These are phyloP conservation scores for Metridium senile DNA, from an alignment of 92 coral and sea anemone genomes.

Conservation along the genomic window DNA sequence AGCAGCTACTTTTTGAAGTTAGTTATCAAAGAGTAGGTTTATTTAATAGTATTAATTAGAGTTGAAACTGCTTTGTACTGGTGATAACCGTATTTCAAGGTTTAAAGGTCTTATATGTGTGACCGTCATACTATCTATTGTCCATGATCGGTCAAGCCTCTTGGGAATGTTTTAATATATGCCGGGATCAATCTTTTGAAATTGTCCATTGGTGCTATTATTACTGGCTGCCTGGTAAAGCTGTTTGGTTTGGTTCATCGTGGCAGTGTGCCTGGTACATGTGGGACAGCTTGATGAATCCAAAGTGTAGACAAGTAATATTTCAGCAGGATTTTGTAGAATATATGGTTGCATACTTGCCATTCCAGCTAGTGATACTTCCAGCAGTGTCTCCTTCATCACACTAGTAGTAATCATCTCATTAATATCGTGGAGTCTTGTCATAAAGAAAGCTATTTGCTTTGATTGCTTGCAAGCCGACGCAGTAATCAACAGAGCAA, in stretches of 20 bases:
- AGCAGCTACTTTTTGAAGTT: background rate
- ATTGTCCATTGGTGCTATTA: constrained; percentile 15
- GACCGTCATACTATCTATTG: background rate
- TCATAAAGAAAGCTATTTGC: background rate
- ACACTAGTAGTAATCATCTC: background rate
- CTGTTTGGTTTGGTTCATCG: background rate
- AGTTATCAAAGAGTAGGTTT: background rate
- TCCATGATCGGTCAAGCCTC: constrained; percentile 17
- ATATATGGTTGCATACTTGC: constrained; percentile 39
- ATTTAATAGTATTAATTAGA: background rate
- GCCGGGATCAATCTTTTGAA: constrained; percentile 2
- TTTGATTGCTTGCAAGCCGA: background rate
- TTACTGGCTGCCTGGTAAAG: constrained; percentile 5
- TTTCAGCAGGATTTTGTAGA: constrained; percentile 18
- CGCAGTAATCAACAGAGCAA: background rate
- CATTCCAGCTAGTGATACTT: constrained; percentile 36
- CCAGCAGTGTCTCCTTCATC: constrained; percentile 13
- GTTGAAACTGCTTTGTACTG: background rate
- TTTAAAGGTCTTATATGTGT: constrained; percentile 31
- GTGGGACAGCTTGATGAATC: background rate
- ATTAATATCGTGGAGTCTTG: background rate
- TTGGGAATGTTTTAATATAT: constrained; percentile 27
- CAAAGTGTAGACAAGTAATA: constrained; percentile 6
- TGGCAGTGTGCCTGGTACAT: background rate
- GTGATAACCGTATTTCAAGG: background rate